Evolutionary conservation across 2,113 vertebrate genomes (phyloP), one percentile per base, ranked within the genome.

Genomic region (Ptychochromis oligacanthus): DNA sequence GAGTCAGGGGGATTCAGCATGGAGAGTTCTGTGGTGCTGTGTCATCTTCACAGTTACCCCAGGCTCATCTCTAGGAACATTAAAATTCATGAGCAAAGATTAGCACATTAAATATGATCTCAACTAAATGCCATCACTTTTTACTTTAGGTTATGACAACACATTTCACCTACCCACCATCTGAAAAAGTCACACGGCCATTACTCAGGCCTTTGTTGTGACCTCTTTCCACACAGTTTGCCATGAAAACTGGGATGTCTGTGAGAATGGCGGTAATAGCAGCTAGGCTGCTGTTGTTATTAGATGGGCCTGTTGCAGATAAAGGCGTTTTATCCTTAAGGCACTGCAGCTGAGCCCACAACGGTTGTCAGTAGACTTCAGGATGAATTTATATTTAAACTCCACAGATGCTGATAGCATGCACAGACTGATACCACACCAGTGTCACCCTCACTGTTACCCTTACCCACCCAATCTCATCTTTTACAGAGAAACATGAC

Each of bases 321-420:
- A 82, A 84, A 82, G 81, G 34, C 82, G 43, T 34, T 75, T 70
- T 62, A 74, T 76, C 80, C 91, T 79, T 14, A 28, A 40, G 87
- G 91, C 74, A 4, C 18, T 64, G 77, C 91, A 92, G 91, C 91
- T 92, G 91, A 90, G 87, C 54, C 84, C 84, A 85, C 84, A 72
- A 7, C 7, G 10, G 26, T 59, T 5, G 38, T 78, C 83, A 88
- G 75, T 24, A 28, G 28, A 75, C 91, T 75, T 81, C 65, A 38
- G 84, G 91, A 78, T 2, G 1, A 20, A 34, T 83, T 87, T 90
- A 64, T 90, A 87, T 87, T 90, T 92, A 70, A 89, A 80, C 77
- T 61, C 22, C 36, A 70, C 84, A 79, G 59, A 77, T 78, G 40
- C 4, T 43, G 40, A 81, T 10, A 2, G 36, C 54, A 59, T 76